Evolutionary conservation across 2,888 invertebrate species (phyloP).

Genomic region (Criorhina ranunculi): DNA sequence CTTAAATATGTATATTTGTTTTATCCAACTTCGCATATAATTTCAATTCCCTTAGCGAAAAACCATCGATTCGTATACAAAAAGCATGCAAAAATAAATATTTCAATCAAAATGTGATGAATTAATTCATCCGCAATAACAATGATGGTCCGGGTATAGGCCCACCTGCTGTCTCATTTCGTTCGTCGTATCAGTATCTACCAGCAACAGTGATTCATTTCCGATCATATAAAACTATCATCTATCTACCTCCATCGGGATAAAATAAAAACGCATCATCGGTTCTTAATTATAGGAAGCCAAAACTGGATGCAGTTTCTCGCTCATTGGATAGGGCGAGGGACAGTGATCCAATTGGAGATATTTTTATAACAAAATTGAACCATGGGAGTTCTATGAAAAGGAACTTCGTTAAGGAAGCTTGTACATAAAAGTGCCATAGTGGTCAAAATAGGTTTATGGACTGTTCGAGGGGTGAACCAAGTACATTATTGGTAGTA

Average conservation of each 20-base stretch:
- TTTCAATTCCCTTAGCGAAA: conserved; percentile 60
- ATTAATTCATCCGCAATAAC: conserved; percentile 72
- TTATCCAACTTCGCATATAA: conserved; percentile 11
- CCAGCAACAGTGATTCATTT: conserved; percentile 64
- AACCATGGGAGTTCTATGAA: too few relatives aligned
- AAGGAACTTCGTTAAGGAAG: too few relatives aligned
- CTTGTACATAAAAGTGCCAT: too few relatives aligned
- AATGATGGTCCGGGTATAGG: conserved; percentile 26
- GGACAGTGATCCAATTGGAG: too few relatives aligned
- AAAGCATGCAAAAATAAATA: conserved; percentile 47
- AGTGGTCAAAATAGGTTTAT: too few relatives aligned
- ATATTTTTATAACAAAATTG: too few relatives aligned
- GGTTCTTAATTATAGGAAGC: conserved; percentile 67
- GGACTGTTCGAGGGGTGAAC: too few relatives aligned
- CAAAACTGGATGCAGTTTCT: conserved; percentile 4
- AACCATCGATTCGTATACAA: conserved; percentile 27
- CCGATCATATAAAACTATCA: conserved; percentile 69
- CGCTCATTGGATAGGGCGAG: neutral
- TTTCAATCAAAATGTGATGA: conserved; percentile 73
- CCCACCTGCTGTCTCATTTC: conserved; percentile 28
- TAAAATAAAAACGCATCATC: conserved; percentile 73
- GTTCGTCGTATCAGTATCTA: neutral
- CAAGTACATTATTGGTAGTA: too few relatives aligned
- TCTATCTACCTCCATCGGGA: conserved; percentile 33
- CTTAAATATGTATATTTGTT: too few relatives aligned